Base-by-base conservation (phyloP, 2,113 vertebrate species). In the Hydrochoerus hydrochaeris region DNA sequence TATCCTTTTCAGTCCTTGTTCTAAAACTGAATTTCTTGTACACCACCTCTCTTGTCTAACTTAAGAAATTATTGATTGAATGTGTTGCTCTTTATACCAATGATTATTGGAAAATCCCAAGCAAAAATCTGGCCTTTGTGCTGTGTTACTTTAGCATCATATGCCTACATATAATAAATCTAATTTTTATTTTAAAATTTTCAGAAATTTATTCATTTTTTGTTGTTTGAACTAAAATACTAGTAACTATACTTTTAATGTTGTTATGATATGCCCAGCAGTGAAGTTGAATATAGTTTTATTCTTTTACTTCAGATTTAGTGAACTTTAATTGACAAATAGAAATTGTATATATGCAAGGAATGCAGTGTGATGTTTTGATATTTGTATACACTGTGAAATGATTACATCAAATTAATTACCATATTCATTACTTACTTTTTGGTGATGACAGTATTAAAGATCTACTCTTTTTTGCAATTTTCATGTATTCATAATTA, bases 191-290 rank as follows among this genome's bases (percentile, higher is more conserved):
- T 90, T n/a, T 67, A 46, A 69, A 86, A 81, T 46, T 20, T 49
- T 28, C 38, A 85, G 69, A 92, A 90, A 95, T 69, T 85, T 81
- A 82, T 82, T 81, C 35, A 82, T 88, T 94, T 38, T 85, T 35
- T 44, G 49, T 75, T 88, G 20, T 65, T 94, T 86, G 54, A 3
- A 16, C 35, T 83, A 71, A 97, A 92, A 73, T 91, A 44, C 80
- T 94, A 57, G 11, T 62, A 93, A 62, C 85, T 78, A 49, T 10
- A 73, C 20, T 38, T 49, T 86, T 46, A 71, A 38, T 95, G 65
- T 38, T 93, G 80, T 71, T 82, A 57, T 58, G 54, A 60, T 54
- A 46, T 60, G 7, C 38, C 35, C 38, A 63, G 38, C 14, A 57
- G 12, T 38, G 57, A 92, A 92, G 16, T 20, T 78, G 54, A 88